These are phyloP conservation scores for Lepus europaeus DNA, from an alignment of 2,113 vertebrate species.

Conservation along the genomic window DNA sequence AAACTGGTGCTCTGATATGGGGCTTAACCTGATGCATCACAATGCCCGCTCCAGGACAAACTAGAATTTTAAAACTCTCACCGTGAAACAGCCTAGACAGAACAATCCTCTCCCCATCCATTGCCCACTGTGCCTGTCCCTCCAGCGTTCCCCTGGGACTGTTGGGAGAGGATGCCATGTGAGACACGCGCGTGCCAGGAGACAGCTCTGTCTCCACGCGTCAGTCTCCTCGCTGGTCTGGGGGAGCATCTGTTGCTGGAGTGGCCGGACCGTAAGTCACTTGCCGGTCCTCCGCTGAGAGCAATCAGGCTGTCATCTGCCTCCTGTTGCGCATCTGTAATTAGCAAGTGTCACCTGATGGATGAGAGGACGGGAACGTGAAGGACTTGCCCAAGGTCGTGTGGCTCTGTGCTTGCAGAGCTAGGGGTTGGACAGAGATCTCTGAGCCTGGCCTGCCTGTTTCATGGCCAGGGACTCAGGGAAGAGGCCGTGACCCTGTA, in stretches of 20 bases:
- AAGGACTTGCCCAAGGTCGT: constrained; percentile 45
- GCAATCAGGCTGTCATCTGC: neutral
- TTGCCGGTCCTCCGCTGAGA: neutral
- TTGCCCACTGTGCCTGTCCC: no score
- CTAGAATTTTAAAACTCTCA: no score
- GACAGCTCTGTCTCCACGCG: neutral
- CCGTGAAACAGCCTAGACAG: no score
- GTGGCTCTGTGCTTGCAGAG: neutral
- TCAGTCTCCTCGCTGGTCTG: neutral
- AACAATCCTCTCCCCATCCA: no score
- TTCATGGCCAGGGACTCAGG: neutral
- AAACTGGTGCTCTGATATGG: no score
- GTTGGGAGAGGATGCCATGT: no score
- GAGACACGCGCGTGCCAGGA: neutral
- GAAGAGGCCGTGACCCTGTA: no score
- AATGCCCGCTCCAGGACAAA: no score
- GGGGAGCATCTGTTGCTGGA: neutral
- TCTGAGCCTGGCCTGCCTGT: neutral
- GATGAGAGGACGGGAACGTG: neutral
- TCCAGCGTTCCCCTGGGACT: no score
- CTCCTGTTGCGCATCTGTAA: neutral
- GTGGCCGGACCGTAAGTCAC: neutral
- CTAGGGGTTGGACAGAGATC: neutral
- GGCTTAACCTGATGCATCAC: no score
- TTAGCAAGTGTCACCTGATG: neutral